phyloP scores from a whole-genome alignment of 2,888 invertebrate species.

The Leistus spinibarbis region DNA sequence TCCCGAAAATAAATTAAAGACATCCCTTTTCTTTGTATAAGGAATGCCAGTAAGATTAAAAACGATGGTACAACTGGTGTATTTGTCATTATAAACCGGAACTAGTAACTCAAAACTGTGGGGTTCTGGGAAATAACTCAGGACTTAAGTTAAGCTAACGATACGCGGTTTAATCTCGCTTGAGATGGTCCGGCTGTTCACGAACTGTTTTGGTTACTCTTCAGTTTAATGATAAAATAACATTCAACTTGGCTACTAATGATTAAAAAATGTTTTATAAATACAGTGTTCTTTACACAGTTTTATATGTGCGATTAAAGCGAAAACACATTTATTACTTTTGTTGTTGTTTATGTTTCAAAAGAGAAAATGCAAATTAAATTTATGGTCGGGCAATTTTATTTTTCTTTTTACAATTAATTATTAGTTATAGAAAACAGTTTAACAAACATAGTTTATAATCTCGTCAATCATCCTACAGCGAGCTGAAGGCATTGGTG shows the following conservation, averaged over 20 bases:
- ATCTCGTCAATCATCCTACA: too few species aligned
- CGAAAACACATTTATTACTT: background rate
- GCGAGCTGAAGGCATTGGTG: too few species aligned
- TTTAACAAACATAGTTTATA: conserved; percentile 6
- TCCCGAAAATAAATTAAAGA: background rate
- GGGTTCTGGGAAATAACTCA: conserved; percentile 33
- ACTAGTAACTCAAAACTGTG: conserved; percentile 30
- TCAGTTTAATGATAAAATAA: conserved; percentile 15
- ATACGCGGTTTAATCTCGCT: background rate
- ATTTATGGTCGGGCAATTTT: too few species aligned
- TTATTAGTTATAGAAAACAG: too few species aligned
- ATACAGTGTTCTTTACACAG: background rate
- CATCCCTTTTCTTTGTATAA: background rate
- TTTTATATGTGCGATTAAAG: background rate
- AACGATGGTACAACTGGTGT: conserved; percentile 7
- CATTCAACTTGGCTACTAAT: conserved; percentile 6
- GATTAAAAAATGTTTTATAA: conserved; percentile 7
- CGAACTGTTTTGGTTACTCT: conserved; percentile 9
- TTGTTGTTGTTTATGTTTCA: background rate
- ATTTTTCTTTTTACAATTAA: too few species aligned
- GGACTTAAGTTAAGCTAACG: conserved; percentile 12
- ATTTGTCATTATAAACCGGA: conserved; percentile 32
- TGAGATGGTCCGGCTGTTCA: conserved; percentile 13
- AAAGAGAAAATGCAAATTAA: background rate
- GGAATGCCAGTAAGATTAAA: background rate